Conservation (phyloP, 2,113 vertebrate genomes). For the Halichoerus grypus region DNA sequence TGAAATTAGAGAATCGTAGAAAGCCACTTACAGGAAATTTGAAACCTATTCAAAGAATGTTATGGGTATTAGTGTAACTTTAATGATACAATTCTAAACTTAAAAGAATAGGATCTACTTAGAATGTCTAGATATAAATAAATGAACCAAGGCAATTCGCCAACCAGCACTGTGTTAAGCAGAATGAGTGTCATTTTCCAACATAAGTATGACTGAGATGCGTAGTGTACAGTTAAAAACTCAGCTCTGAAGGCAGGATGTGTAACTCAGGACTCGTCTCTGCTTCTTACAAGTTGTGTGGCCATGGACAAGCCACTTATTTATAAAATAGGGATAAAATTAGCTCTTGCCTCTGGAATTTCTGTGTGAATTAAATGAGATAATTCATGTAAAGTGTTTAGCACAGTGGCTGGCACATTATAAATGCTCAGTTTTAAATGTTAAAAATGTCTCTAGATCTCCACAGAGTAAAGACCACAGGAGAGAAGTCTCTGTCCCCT, state of each 20-base stretch:
- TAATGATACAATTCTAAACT: conserved; percentile 44
- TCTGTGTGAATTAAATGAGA: neutral
- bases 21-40: conserved; percentile 28
- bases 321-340: neutral
- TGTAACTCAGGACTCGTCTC: neutral
- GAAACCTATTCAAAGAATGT: conserved; percentile 39
- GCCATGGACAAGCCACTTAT: neutral
- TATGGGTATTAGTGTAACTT: neutral
- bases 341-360: neutral
- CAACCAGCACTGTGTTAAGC: neutral
- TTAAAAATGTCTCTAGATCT: neutral
- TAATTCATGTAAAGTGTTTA: neutral
- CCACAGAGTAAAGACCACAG: neutral
- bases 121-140: conserved; percentile 20
- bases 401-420: neutral
- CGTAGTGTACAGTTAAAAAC: neutral
- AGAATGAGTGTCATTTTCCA: conserved; percentile 11
- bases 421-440: neutral
- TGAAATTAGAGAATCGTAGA: conserved; percentile 38
- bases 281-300: neutral
- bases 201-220: neutral
- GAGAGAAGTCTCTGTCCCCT: neutral
- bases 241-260: neutral
- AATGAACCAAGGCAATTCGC: conserved; percentile 41
- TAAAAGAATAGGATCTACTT: neutral